These are phyloP conservation scores for Iphiclides podalirius DNA, from an alignment of 2,888 invertebrate species.

Conservation along the genomic window DNA sequence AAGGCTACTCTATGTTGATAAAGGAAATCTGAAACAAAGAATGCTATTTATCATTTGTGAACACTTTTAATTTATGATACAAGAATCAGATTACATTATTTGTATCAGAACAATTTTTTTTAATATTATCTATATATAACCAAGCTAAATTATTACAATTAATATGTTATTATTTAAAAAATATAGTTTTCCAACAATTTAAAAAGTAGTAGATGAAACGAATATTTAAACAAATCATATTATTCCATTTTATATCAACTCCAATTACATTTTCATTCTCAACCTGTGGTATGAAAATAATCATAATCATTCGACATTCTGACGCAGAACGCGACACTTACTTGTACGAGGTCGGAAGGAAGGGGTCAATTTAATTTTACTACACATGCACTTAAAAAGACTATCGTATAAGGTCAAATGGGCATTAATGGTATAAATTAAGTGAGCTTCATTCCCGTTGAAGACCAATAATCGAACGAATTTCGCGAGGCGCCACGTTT, in stretches of 20 bases:
- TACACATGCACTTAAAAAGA: constrained; percentile 20
- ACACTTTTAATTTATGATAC: too few species aligned
- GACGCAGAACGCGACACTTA: constrained; percentile 40
- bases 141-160: too few species aligned
- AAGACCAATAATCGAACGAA: constrained; percentile 3
- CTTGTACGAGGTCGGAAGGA: constrained; percentile 59
- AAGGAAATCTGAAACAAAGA: constrained; percentile 86
- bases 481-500: constrained; percentile 1
- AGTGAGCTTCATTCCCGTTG: constrained; percentile 4
- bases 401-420: constrained; percentile 28
- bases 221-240: too few species aligned
- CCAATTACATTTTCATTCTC: not conserved
- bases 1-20: constrained; percentile 89
- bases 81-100: too few species aligned
- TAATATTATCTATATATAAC: too few species aligned
- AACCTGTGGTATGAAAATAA: constrained; percentile 22
- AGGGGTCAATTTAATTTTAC: constrained; percentile 36
- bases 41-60: not conserved
- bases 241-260: too few species aligned
- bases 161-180: too few species aligned
- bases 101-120: too few species aligned
- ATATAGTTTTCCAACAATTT: too few species aligned
- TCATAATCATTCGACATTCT: constrained; percentile 24
- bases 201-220: too few species aligned
- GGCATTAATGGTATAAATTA: constrained; percentile 29